Base-by-base conservation (phyloP, 2,113 vertebrate genomes). In the Periophthalmodon schlosseri region DNA sequence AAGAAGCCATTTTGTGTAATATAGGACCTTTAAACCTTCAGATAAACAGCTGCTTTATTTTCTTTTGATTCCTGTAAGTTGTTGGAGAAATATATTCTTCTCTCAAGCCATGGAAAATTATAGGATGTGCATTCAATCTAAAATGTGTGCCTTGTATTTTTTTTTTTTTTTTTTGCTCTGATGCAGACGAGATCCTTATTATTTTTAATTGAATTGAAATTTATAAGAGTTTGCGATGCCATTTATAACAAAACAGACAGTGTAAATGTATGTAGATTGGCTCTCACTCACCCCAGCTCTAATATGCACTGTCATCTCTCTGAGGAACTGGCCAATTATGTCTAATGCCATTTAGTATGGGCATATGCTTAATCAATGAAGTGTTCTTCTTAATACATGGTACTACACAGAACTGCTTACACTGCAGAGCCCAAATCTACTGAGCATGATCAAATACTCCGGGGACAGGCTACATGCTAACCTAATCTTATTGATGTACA, bases 401-500 rank as follows among this genome's bases (percentile, higher is more conserved):
- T 33, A 34, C n/a, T n/a, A 68, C 72, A 77, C 9, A 73, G 69
- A 75, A 56, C 28, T 14, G 58, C 77, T 72, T 70, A 56, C 69
- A 20, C 46, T 57, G 67, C 66, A 52, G 47, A 71, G n/a, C 64
- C 36, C 28, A 83, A 79, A 77, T 70, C 28, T 47, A 77, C 60
- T 33, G 12, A 1, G 54, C 52, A 70, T 63, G 61, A 79, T 44
- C 60, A 60, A 77, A 71, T 28, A 15, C 14, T 69, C 52, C 12
- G 16, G 68, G 74, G 70, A 80, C 52, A 23, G 78, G 68, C 28
- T 74, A 34, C 69, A 49, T 52, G 54, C 70, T 74, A 73, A 64
- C 77, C n/a, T 78, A 82, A 75, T 77, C 69, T 60, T 72, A 77
- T 78, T 36, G 13, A 57, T 36, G 68, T 70, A 18, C 72, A 78